Conservation (phyloP, 2,888 invertebrate species). For the Carabus problematicus region DNA sequence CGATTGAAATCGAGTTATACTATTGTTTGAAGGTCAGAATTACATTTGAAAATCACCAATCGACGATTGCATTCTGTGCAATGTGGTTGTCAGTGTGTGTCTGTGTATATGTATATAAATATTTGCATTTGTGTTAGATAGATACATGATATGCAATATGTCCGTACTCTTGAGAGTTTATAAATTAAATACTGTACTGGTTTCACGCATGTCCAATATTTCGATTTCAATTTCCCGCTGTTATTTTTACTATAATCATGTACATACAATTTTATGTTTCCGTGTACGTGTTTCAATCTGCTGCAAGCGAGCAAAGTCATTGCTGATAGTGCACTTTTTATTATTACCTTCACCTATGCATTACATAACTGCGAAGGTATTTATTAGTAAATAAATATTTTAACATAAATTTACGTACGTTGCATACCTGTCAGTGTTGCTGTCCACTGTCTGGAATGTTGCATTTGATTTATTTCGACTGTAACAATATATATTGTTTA, state of each 20-base stretch:
- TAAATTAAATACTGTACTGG: too few relatives aligned
- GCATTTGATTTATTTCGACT: too few relatives aligned
- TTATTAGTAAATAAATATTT: too few relatives aligned
- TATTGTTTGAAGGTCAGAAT: slow-evolving; percentile 8
- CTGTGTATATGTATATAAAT: not conserved
- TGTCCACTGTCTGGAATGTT: not conserved
- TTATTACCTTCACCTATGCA: slow-evolving; percentile 29
- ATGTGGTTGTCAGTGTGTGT: not conserved
- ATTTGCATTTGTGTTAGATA: slow-evolving; percentile 9
- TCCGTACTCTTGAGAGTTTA: too few relatives aligned
- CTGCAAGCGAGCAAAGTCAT: slow-evolving; percentile 33
- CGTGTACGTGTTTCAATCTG: not conserved
- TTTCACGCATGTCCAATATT: too few relatives aligned
- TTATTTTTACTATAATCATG: not conserved
- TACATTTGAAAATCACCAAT: slow-evolving; percentile 5
- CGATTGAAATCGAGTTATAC: too few relatives aligned
- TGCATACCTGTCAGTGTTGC: slow-evolving; percentile 1
- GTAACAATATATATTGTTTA: too few relatives aligned
- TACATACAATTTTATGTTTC: not conserved
- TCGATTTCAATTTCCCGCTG: too few relatives aligned
- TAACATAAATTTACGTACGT: not conserved
- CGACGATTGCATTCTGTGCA: slow-evolving; percentile 5
- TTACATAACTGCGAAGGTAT: slow-evolving; percentile 5
- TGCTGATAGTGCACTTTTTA: slow-evolving; percentile 36
- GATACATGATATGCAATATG: too few relatives aligned